A percentile compares a stretch with the other conserved stretches of the same genome.
Conservation (phyloP, 2,888 invertebrate genomes). For the Limnephilus rhombicus region DNA sequence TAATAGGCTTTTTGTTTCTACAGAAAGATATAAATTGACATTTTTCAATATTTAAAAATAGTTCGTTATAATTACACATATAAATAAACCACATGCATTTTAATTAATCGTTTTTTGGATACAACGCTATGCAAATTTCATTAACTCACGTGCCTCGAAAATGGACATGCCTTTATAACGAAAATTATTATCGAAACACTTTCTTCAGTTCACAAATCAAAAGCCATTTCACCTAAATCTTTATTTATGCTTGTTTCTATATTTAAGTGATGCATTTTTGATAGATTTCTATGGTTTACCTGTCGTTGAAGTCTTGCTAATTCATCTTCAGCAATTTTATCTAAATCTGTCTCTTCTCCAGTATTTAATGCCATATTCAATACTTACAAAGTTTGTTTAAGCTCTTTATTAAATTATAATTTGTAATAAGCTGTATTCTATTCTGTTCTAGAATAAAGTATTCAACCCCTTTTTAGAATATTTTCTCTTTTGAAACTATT, state of each 20-base stretch:
- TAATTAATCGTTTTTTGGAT: neutral
- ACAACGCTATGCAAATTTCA: too few relatives aligned
- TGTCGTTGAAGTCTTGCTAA: conserved; percentile 87
- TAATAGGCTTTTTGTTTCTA: too few relatives aligned
- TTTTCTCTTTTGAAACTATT: neutral
- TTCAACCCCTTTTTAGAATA: neutral
- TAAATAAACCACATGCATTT: neutral
- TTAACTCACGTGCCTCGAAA: too few relatives aligned
- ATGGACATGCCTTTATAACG: too few relatives aligned
- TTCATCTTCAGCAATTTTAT: conserved; percentile 88
- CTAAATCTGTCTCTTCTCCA: conserved; percentile 84
- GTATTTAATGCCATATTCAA: conserved; percentile 71
- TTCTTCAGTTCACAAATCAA: neutral
- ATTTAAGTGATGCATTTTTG: neutral
- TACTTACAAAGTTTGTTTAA: neutral
- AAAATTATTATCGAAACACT: neutral
- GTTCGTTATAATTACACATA: too few relatives aligned
- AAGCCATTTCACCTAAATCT: neutral
- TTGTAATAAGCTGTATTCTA: too few relatives aligned
- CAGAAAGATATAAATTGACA: too few relatives aligned
- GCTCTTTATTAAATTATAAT: neutral
- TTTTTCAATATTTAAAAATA: too few relatives aligned
- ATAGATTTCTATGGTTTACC: conserved; percentile 70
- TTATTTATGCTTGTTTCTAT: neutral
- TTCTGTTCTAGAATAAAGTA: neutral